Evolutionary conservation across 1,140 invertebrate species (phyloP), one percentile per base, ranked within the genome.

Genomic region (Papilio xuthus): DNA sequence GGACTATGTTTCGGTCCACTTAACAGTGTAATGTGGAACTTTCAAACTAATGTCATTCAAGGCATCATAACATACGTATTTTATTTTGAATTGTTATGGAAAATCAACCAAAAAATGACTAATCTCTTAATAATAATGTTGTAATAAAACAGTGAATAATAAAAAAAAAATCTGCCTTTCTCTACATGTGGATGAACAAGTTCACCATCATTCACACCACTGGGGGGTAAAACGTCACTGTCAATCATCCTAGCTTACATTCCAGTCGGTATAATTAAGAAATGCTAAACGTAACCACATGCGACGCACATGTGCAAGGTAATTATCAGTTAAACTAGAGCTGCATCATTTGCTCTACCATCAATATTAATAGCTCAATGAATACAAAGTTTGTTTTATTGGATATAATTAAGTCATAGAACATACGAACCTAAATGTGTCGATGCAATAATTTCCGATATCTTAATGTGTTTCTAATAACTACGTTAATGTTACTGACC

Each of bases 261-360:
- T 44, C 26, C 15, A 15, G n/a, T 13, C 18, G 15, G 26, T 60
- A 75, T 56, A 75, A 75, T 53, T 75, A 76, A 76, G 37, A 76
- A 76, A 63, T 23, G 56, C 28, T 76, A 41, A 76, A 76, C 56
- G 53, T 76, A 47, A 74, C 47, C 72, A 76, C 28, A 41, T 76
- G 74, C 74, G 18, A 23, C 42, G 74, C 74, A 75, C 72, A 63
- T 76, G 74, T 76, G 50, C 13, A 60, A 60, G 74, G 13, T 76
- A 76, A 76, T 76, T 76, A 76, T 26, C 56, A 60, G 56, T 23
- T 60, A 60, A 60, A 26, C 60, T 28, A 67, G 60, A 26, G 23
- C 26, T 67, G 26, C 60, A 67, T 67, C 60, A 67, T 67, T 67
- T 67, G 60, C 26, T 67, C 23, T 67, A 13, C 23, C 26, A 28